Base-by-base conservation (phyloP, 2,113 vertebrate species). In the Pygoscelis antarcticus region DNA sequence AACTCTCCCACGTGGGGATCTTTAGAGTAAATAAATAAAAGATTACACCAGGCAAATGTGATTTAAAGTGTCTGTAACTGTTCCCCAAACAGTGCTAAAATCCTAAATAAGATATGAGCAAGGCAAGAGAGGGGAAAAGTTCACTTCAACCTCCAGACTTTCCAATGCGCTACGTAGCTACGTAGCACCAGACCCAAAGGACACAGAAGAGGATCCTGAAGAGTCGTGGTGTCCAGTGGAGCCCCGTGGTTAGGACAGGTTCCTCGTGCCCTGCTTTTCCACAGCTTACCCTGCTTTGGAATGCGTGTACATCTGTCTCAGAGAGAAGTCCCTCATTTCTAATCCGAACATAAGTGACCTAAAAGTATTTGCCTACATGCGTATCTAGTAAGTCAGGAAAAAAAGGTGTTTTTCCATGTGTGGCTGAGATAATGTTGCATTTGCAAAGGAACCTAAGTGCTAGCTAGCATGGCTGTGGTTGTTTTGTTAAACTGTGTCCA, bases 11-110 rank as follows among this genome's bases (percentile, higher is more conserved):
- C 4, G 2, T 83, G 82, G 75, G 64, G 51, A 89, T 93, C 49
- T 92, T 93, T 77, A 88, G 93, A 88, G 87, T 88, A 94, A 95
- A 90, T 95, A 96, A 94, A 91, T 96, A 86, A 92, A 93, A 96
- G 83, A 94, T 96, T 62, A 70, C 68, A 93, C 85, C 54, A 88
- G 62, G 76, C 71, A 86, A 90, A 94, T 86, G 93, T 88, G 90
- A 95, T 88, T 94, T 96, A 66, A 93, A 86, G 58, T 74, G 93
- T 90, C 70, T 95, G 75, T 77, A 96, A 94, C 88, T 51, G 92
- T 95, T 96, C 85, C 88, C 82, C 30, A 62, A 90, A 77, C 4
- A 25, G 60, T 11, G 44, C 49, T 96, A 83, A 95, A 96, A 83
- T 70, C 76, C 42, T 83, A 90, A 93, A 80, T 96, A 94, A 94